Evolutionary conservation across 2,888 invertebrate genomes (phyloP), one percentile per base, ranked within the genome.

Genomic region (Erynnis tages): DNA sequence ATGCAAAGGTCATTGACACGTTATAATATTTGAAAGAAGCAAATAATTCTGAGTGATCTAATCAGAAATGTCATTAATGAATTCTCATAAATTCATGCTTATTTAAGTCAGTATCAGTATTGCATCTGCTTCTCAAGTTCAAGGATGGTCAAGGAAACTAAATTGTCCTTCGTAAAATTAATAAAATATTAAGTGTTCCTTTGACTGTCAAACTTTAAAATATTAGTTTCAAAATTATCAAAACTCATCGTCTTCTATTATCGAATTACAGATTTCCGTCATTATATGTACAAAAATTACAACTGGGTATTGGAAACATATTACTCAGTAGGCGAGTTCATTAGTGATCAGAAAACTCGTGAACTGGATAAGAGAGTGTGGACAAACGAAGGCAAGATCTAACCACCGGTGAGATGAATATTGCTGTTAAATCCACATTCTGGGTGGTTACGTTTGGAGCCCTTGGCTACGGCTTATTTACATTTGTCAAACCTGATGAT

Each of bases 271-370:
- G 95, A 93, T 80, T 93, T 93, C 68, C 93, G 95, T 57, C 84
- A 91, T 63, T 93, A 93, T 70, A 91, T 94, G 78, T 85, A 90
- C 76, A 88, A 93, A 50, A 93, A 94, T 59, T 93, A 86, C 73
- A 93, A 94, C 44, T 89, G 80, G 67, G 70, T 93, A 23, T 81
- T 96, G 57, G 92, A 95, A 61, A 85, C 91, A 41, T 96, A 93
- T 76, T 96, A 96, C 75, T 80, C 81, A 62, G 65, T 94, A 19
- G 94, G 94, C 49, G 95, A 95, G 81, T 72, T 81, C 32, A 60
- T 94, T 6, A 91, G 92, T 47, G 82, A 91, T 29, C 75, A 76
- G 52, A 84, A 79, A 55, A 88, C 81, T 17, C 81, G 94, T 58
- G 80, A 91, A 59, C 61, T 82, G 43, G 93, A 93, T 77, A 71